Evolutionary conservation across 2,797 vertebrate genomes (phyloP).

Genomic region (Astyanax mexicanus): DNA sequence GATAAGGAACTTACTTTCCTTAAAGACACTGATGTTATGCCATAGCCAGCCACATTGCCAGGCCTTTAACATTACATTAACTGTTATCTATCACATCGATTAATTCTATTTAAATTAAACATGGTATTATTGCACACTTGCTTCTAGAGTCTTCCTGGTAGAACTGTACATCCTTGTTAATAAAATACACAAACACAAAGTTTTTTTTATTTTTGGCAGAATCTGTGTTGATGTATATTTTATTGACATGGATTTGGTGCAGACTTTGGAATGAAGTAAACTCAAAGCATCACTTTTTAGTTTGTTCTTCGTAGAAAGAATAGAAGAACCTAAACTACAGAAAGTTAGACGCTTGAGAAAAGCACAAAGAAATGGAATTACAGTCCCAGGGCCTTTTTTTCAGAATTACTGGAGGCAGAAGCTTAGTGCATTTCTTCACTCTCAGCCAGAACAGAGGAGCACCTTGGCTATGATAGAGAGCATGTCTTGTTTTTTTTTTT

Average conservation of each 20-base stretch:
- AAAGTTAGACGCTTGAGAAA: background rate
- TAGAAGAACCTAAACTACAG: background rate
- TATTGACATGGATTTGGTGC: too few relatives aligned
- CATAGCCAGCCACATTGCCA: too few relatives aligned
- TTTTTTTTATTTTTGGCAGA: background rate
- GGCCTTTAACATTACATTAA: too few relatives aligned
- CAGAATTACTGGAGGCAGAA: background rate
- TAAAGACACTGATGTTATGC: too few relatives aligned
- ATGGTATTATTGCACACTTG: too few relatives aligned
- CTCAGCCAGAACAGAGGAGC: conserved; percentile 4
- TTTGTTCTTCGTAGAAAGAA: background rate
- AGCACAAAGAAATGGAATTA: background rate
- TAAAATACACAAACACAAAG: too few relatives aligned
- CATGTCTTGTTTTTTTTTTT: background rate
- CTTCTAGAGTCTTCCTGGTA: too few relatives aligned
- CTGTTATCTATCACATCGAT: too few relatives aligned
- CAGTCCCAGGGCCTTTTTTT: background rate
- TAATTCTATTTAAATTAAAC: too few relatives aligned
- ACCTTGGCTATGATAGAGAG: conserved; percentile 15
- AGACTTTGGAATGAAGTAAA: background rate
- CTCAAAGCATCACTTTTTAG: background rate
- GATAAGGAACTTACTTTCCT: too few relatives aligned
- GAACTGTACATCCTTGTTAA: too few relatives aligned
- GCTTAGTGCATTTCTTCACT: conserved; percentile 2
- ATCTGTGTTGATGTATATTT: background rate